Base-by-base conservation (phyloP, 2,113 vertebrate species). In the Phrynocephalus versicolor region DNA sequence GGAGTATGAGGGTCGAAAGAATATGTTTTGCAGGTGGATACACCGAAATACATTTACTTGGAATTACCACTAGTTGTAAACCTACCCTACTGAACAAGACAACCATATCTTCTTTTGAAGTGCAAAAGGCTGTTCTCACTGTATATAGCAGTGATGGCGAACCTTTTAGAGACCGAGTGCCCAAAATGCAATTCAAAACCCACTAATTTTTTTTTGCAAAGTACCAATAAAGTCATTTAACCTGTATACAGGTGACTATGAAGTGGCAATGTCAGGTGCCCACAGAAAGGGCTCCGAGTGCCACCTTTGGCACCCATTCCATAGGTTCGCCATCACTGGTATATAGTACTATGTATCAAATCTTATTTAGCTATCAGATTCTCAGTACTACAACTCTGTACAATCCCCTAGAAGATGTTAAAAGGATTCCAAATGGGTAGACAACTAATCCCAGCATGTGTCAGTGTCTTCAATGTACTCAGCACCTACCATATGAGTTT, bases 321-420 rank as follows among this genome's bases (percentile, higher is more conserved):
- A n/a, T n/a, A n/a, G n/a, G n/a, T n/a, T n/a, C n/a, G n/a, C n/a
- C n/a, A n/a, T n/a, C n/a, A n/a, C n/a, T n/a, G n/a, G n/a, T n/a
- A n/a, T n/a, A n/a, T n/a, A n/a, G n/a, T n/a, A n/a, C n/a, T n/a
- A n/a, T n/a, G n/a, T n/a, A n/a, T 12, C 30, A 57, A 55, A 35
- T 75, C 87, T 74, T 82, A 73, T n/a, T 65, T 79, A 58, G 9
- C 55, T 74, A n/a, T 35, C 79, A 83, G 60, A 69, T 30, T 62
- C 76, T 33, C 35, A 72, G 81, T 41, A n/a, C 3, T 19, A 23
- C 33, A 67, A 79, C 25, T 58, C 70, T 12, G 30, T 69, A 67
- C 27, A 83, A 77, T 71, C 74, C 72, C 51, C 33, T 21, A 19
- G 12, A 51, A n/a, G n/a, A n/a, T n/a, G 21, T 67, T 69, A 30